Conservation (phyloP, 2,888 invertebrate genomes). For the Punctoribates punctum region DNA sequence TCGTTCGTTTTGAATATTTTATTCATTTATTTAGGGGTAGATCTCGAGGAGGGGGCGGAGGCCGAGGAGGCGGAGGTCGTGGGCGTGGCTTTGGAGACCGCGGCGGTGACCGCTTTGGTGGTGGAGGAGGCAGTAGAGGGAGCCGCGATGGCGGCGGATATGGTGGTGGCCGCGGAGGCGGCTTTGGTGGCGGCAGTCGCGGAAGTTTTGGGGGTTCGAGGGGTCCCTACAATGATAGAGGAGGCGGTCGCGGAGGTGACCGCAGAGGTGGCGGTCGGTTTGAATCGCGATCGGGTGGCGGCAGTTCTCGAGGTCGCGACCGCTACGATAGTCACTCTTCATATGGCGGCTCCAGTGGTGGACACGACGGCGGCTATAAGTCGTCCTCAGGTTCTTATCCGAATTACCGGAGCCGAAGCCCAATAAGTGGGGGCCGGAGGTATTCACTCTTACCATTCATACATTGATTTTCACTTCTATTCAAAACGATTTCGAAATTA, state of each 20-base stretch:
- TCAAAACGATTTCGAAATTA: background rate
- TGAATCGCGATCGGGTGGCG: conserved; percentile 53
- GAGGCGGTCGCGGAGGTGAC: conserved; percentile 52
- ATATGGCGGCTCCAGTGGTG: conserved; percentile 42
- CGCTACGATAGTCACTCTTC: conserved; percentile 47
- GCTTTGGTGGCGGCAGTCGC: conserved; percentile 28
- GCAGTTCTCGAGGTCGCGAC: conserved; percentile 41
- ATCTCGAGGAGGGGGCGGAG: conserved; percentile 59
- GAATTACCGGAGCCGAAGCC: conserved; percentile 48
- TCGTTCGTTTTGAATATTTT: too few relatives aligned
- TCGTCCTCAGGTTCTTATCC: conserved; percentile 41
- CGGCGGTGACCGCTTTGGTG: conserved; percentile 56
- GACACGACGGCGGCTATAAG: conserved; percentile 42
- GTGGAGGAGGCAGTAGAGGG: conserved; percentile 57
- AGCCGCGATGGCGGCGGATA: conserved; percentile 52
- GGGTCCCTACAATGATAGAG: conserved; percentile 14
- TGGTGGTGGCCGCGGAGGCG: conserved; percentile 17
- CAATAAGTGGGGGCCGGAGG: conserved; percentile 46
- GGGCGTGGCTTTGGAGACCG: conserved; percentile 50
- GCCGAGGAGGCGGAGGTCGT: conserved; percentile 61
- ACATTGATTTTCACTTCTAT: background rate
- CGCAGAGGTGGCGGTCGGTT: conserved; percentile 52
- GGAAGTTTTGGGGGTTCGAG: conserved; percentile 18
- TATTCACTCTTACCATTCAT: conserved; percentile 38
- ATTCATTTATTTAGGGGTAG: conserved; percentile 46